Evolutionary conservation across 2,888 invertebrate genomes (phyloP), one percentile per base, ranked within the genome.

Genomic region (Pandemis heparana): DNA sequence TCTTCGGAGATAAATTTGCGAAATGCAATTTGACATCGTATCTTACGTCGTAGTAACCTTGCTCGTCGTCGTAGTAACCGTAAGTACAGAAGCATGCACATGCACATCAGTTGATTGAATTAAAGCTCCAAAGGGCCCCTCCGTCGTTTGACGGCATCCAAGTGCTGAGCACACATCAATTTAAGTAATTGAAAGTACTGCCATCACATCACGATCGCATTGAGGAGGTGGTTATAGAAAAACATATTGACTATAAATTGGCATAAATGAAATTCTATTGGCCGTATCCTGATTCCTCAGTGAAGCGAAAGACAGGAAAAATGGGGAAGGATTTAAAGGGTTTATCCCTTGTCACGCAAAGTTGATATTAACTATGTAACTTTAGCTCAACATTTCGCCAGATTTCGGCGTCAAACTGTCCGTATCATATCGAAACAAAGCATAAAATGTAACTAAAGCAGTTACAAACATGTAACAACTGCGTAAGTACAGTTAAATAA

Each of bases 111-210:
- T 86, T 92, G 89, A 92, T 92, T 92, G 88, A 92, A 92, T 92
- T 89, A 91, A 90, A 82, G 79, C 79, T 76, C 78, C 83, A 82
- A 83, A 86, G 86, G 88, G 85, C 87, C 89, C 91, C 88, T 86
- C 85, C 79, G 72, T 84, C 83, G 83, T 88, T 86, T 82, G 84
- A 82, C 83, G 79, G 88, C 86, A 91, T 92, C 86, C 89, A 89
- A 91, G 85, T 90, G 91, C 88, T 82, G 84, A 80, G 84, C 85
- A 92, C 92, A 92, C 90, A 93, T 91, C 91, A 91, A 93, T 93
- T 92, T 89, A 88, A 81, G 84, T 90, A 92, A 93, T 93, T 92
- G 91, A 87, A 84, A 76, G 81, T 77, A 72, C 78, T 76, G 79
- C 81, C 77, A 81, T 78, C 74, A 53, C 77, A 81, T 78, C 74